Evolutionary conservation across 1,140 invertebrate genomes (phyloP), one percentile per base, ranked within the genome.

Genomic region (Propsilocerus akamusi): DNA sequence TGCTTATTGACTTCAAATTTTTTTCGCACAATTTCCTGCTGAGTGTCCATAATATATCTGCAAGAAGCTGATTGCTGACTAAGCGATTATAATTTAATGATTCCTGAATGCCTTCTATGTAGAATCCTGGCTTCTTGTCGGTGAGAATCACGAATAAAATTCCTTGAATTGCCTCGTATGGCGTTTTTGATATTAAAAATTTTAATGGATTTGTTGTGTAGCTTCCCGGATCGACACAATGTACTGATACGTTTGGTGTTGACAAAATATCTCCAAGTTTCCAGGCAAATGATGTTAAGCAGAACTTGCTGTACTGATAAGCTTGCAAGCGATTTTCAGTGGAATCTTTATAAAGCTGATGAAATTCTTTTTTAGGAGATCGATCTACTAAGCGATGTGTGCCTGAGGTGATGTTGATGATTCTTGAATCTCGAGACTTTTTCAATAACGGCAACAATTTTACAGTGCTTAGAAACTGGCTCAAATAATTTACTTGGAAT

Each of bases 1-100:
- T 41, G 34, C 17, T n/a, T 41, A 17, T 41, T 41, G n/a, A 41
- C 17, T 7, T 41, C 34, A 41, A 17, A 41, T 17, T 17, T 41
- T 41, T 41, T 41, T 41, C 34, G 17, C 34, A 41, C 34, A 41
- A 41, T 41, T 41, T 41, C 17, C 34, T 41, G 17, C 34, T 41
- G 5, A 41, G 17, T 17, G 34, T 41, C 34, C 34, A 41, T 17
- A 41, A 20, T 17, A 41, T 41, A 5, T 41, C 34, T 7, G 34
- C 34, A 17, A 41, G 10, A 7, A 41, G 17, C 17, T 41, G 22
- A 20, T 41, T 41, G 14, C 34, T 41, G 5, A n/a, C 34, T 17
- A 41, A 17, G 6, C 22, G 17, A 41, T 41, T 41, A 41, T 41
- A 41, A 41, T 41, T 41, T 17, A 20, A 20, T 7, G 34, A 41